phyloP scores from a whole-genome alignment of 1,140 invertebrate genomes.

The Eupristina koningsbergeri region DNA sequence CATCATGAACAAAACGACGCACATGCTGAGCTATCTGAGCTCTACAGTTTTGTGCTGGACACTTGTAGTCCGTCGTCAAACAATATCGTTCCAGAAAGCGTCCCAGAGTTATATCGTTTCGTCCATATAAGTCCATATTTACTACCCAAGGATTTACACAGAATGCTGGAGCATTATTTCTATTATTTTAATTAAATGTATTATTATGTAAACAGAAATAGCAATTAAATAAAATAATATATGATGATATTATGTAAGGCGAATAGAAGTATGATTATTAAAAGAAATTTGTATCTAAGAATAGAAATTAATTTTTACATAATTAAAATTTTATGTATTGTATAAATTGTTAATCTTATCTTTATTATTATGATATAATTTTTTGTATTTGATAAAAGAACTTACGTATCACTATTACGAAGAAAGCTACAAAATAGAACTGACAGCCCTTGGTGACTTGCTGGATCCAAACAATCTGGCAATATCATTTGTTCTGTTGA shows the following conservation, averaged over 20 bases:
- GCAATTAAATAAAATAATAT: background rate
- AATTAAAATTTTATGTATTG: too few species aligned
- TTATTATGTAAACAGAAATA: background rate
- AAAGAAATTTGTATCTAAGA: too few species aligned
- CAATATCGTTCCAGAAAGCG: slow-evolving; percentile 95
- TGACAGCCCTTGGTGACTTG: slow-evolving; percentile 89
- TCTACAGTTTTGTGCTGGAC: slow-evolving; percentile 85
- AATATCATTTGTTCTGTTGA: slow-evolving; percentile 43
- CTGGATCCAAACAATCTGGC: slow-evolving; percentile 88
- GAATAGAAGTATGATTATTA: too few species aligned
- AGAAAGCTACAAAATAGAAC: slow-evolving; percentile 95
- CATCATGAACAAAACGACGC: slow-evolving; percentile 86
- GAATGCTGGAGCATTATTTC: slow-evolving; percentile 86
- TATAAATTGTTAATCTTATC: too few species aligned
- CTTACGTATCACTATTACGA: slow-evolving; percentile 77
- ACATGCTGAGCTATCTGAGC: slow-evolving; percentile 92
- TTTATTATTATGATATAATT: background rate
- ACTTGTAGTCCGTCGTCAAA: slow-evolving; percentile 87
- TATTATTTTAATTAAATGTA: slow-evolving; percentile 57
- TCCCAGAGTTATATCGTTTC: slow-evolving; percentile 95
- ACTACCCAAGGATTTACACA: slow-evolving; percentile 93
- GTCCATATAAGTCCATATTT: slow-evolving; percentile 95
- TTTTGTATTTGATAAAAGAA: slow-evolving; percentile 9
- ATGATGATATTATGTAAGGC: background rate
- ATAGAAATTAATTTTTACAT: background rate